Evolutionary conservation across 2,888 invertebrate genomes (phyloP), one percentile per base, ranked within the genome.

Genomic region (Prosopocoilus inquinatus): DNA sequence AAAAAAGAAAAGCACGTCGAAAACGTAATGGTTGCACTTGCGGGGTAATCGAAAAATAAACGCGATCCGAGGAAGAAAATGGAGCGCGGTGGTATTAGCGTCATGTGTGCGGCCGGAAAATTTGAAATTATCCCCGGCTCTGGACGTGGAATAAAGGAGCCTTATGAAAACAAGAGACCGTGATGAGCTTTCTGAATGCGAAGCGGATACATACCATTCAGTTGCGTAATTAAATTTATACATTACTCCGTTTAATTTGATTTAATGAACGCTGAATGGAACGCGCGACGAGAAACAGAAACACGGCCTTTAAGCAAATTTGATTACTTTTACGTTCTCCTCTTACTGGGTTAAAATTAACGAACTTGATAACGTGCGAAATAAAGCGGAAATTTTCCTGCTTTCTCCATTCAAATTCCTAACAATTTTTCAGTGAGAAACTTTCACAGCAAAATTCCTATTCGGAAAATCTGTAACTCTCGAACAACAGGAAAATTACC

Each of bases 101-200:
- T 15, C 20, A 28, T 28, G 16, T 16, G 16, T 41, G 41, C 41
- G 16, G 33, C 28, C 35, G 47, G 7, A 34, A 13, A 28, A 46
- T 47, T 47, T 47, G n/a, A 34, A 47, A 34, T 47, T 47, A 47
- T 34, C 13, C 47, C 13, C 13, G 34, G 34, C 13, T 47, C 34
- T 12, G 13, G 33, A 34, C 47, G 47, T 47, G 32, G 13, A 47
- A 34, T 32, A 34, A 47, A 47, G 33, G 47, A 28, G 34, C 12
- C 35, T 34, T n/a, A 13, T 47, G 47, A 47, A 47, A 47, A 47
- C 47, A 47, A 47, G 47, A 34, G 47, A 34, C 35, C 33, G 47
- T 47, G 47, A 32, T 47, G 47, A 47, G 47, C 32, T 32, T 47
- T 47, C 47, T 47, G 47, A 47, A 47, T 47, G 47, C 33, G 9